These are phyloP conservation scores for Spodoptera picta DNA, from an alignment of 2,888 invertebrate species.

Conservation along the genomic window DNA sequence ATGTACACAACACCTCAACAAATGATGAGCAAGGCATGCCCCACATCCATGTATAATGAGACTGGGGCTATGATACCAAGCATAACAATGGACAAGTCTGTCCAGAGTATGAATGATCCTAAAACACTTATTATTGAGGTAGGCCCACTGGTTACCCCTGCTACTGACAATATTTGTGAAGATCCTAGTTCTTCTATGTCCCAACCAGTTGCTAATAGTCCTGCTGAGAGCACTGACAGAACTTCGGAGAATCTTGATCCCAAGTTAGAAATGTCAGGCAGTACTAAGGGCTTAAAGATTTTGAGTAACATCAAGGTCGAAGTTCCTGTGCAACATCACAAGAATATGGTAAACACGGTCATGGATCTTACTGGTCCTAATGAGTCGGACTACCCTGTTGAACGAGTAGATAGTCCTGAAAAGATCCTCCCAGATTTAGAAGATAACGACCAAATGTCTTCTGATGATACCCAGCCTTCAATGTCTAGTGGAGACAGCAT, in stretches of 20 bases:
- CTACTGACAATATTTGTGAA: slow-evolving; percentile 46
- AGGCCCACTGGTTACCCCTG: slow-evolving; percentile 70
- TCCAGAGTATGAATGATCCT: slow-evolving; percentile 66
- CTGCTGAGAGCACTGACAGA: slow-evolving; percentile 51
- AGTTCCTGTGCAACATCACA: slow-evolving; percentile 84
- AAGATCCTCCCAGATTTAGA: slow-evolving; percentile 83
- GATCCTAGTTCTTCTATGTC: slow-evolving; percentile 11
- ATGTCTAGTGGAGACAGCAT: slow-evolving; percentile 68
- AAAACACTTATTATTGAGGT: slow-evolving; percentile 84
- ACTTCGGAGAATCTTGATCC: slow-evolving; percentile 59
- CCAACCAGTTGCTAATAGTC: slow-evolving; percentile 44
- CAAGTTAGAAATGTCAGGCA: slow-evolving; percentile 68
- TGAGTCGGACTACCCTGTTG: slow-evolving; percentile 72
- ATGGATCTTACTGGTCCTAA: slow-evolving; percentile 81
- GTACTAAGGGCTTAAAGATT: slow-evolving; percentile 83
- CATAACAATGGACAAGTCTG: slow-evolving; percentile 64
- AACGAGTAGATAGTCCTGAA: slow-evolving; percentile 72
- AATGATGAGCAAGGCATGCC: slow-evolving; percentile 72
- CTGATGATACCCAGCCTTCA: slow-evolving; percentile 70
- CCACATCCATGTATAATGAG: slow-evolving; percentile 69
- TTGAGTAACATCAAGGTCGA: slow-evolving; percentile 87
- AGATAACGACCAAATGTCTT: slow-evolving; percentile 72
- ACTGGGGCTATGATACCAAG: slow-evolving; percentile 59
- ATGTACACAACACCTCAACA: slow-evolving; percentile 79
- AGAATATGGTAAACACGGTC: slow-evolving; percentile 82